Percentiles rank a stretch among this genome's conserved stretches.
phyloP scores from a whole-genome alignment of 2,888 invertebrate genomes.

The Peribatodes rhomboidaria region DNA sequence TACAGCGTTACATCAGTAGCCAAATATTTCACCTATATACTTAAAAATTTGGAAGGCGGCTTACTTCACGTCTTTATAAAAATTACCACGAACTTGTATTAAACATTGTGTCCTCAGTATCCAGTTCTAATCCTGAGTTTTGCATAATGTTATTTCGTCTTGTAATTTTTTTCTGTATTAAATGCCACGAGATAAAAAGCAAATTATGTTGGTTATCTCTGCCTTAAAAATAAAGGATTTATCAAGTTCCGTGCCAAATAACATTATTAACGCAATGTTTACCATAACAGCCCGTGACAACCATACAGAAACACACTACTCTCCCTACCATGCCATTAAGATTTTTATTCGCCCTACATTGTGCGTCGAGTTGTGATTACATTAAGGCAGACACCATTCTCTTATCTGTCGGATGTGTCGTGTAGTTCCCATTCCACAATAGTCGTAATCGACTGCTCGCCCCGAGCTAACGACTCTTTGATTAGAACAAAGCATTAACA shows the following conservation, averaged over 20 bases:
- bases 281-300: not conserved
- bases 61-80: too few species aligned
- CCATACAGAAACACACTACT: slow-evolving; percentile 24
- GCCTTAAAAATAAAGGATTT: too few species aligned
- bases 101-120: too few species aligned
- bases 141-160: too few species aligned
- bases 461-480: slow-evolving; percentile 75
- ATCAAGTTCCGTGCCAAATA: not conserved
- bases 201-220: too few species aligned
- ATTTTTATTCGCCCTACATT: slow-evolving; percentile 26
- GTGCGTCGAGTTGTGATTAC: slow-evolving; percentile 39
- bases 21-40: too few species aligned
- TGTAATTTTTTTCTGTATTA: too few species aligned
- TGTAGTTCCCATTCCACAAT: slow-evolving; percentile 68
- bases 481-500: slow-evolving; percentile 73
- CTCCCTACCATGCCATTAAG: slow-evolving; percentile 10
- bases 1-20: too few species aligned
- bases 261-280: not conserved
- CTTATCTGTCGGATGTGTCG: slow-evolving; percentile 70
- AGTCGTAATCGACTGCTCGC: slow-evolving; percentile 72
- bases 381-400: slow-evolving; percentile 41
- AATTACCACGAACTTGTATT: too few species aligned
- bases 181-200: too few species aligned
- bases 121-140: too few species aligned
- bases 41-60: too few species aligned